Evolutionary conservation across 2,113 vertebrate genomes (phyloP).

Genomic region (Cnemophilus loriae): DNA sequence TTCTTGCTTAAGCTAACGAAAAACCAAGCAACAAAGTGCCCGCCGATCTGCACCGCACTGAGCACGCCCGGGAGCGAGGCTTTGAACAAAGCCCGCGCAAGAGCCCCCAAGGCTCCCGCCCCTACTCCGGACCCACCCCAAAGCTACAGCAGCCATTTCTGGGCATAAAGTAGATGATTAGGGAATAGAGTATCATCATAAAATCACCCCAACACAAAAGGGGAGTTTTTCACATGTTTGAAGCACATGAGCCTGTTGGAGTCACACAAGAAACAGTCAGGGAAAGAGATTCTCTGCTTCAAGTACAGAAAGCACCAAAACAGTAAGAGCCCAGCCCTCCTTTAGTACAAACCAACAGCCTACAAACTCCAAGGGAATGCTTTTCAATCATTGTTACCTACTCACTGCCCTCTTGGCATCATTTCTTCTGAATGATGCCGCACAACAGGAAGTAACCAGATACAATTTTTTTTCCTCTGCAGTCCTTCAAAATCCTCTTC

Average conservation of each 20-base stretch:
- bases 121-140: background rate
- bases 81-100: background rate
- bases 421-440: background rate
- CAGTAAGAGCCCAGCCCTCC: background rate
- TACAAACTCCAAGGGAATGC: background rate
- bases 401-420: fast-evolving
- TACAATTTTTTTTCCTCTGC: background rate
- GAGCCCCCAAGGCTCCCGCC: background rate
- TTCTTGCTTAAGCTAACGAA: no score
- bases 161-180: background rate
- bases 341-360: background rate
- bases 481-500: background rate
- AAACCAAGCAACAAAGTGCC: fast-evolving
- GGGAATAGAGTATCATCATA: background rate
- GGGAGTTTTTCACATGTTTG: background rate
- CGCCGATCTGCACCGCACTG: fast-evolving
- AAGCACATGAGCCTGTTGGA: background rate
- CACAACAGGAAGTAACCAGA: background rate
- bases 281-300: background rate
- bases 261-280: background rate
- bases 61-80: fast-evolving
- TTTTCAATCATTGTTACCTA: background rate
- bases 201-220: background rate
- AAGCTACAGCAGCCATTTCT: background rate
- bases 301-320: background rate